Evolutionary conservation across 2,888 invertebrate genomes (phyloP).

Genomic region (Diadromus collaris): DNA sequence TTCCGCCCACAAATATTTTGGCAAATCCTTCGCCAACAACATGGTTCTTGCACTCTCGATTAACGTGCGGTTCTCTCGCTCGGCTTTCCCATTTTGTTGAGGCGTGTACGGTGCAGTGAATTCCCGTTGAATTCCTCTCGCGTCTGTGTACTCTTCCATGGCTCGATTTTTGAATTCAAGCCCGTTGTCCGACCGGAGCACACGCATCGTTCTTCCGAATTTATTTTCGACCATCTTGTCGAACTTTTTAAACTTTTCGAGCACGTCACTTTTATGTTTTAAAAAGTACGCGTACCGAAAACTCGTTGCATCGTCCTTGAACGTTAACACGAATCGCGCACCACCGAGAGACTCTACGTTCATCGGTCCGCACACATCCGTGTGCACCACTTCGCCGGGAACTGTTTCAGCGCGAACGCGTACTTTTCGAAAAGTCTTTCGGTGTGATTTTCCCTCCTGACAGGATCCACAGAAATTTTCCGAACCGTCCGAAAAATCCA

Average conservation of each 20-base stretch:
- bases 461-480: constrained; percentile 60
- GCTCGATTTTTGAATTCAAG: not conserved
- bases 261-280: not conserved
- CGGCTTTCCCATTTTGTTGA: constrained; percentile 1
- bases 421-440: constrained; percentile 50
- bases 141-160: constrained; percentile 9
- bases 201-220: not conserved
- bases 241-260: not conserved
- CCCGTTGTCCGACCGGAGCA: not conserved
- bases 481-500: constrained; percentile 6
- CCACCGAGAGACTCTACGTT: constrained; percentile 4
- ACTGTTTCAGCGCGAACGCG: constrained; percentile 42
- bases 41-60: constrained; percentile 26
- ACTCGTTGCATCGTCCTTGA: not conserved
- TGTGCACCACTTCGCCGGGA: constrained; percentile 45
- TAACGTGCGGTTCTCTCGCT: constrained; percentile 26
- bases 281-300: not conserved
- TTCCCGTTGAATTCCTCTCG: constrained; percentile 24
- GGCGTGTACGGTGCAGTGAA: constrained; percentile 19
- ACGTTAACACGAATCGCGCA: not conserved
- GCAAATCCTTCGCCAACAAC: constrained; percentile 12
- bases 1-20: constrained; percentile 38
- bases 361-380: constrained; percentile 29
- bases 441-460: constrained; percentile 62
- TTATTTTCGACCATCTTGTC: constrained; percentile 6